These are phyloP conservation scores for Hyperoplus immaculatus DNA, from an alignment of 2,797 vertebrate genomes.

Conservation along the genomic window DNA sequence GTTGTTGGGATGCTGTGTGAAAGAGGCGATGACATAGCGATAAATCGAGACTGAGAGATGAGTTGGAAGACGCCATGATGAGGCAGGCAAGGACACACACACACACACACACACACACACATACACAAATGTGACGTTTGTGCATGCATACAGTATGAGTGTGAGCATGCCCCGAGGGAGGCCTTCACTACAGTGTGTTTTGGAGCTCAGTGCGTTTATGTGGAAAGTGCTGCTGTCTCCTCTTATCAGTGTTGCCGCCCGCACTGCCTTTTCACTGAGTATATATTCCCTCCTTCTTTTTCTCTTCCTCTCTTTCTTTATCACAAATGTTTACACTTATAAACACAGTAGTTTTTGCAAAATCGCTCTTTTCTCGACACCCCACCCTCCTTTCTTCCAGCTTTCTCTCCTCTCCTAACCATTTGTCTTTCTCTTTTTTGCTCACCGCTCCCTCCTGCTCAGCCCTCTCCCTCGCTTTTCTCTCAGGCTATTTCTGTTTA, in stretches of 20 bases:
- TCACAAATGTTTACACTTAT: constrained; percentile 23
- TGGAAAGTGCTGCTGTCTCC: constrained; percentile 75
- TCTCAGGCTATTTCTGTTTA: constrained; percentile 75
- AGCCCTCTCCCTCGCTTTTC: constrained; percentile 52
- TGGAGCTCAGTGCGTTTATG: constrained; percentile 71
- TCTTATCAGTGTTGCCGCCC: constrained; percentile 60
- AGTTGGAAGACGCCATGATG: constrained; percentile 50
- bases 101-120: no score
- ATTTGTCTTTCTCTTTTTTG: constrained; percentile 26
- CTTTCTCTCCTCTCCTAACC: constrained; percentile 13
- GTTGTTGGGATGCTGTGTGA: constrained; percentile 10
- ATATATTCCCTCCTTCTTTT: background rate
- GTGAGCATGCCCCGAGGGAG: constrained; percentile 61
- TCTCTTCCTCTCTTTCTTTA: constrained; percentile 15
- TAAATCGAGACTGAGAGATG: constrained; percentile 38
- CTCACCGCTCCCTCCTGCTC: constrained; percentile 30
- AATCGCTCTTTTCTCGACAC: constrained; percentile 21
- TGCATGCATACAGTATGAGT: constrained; percentile 36
- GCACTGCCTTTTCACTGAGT: constrained; percentile 41
- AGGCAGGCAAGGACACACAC: constrained; percentile 18
- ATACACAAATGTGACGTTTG: constrained; percentile 11
- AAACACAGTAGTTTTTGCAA: constrained; percentile 36
- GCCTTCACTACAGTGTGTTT: constrained; percentile 60
- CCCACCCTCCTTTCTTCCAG: background rate
- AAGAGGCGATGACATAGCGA: constrained; percentile 20